Conservation (phyloP, 2,797 vertebrate genomes). For the Ptychobarbus kaznakovi region DNA sequence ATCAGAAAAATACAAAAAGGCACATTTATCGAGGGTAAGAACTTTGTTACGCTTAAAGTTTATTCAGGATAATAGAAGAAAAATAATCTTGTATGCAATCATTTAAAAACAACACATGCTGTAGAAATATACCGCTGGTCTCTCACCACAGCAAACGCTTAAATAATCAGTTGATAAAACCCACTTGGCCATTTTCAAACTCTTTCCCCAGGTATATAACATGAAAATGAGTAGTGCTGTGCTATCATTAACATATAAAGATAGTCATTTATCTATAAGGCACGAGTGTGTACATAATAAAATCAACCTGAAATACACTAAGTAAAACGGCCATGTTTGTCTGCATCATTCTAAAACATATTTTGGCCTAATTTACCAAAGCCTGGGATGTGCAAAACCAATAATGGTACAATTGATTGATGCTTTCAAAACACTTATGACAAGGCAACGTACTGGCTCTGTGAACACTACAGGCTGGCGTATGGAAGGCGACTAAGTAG, state of each 20-base stretch:
- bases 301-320: constrained; percentile 54
- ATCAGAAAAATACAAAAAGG: constrained; percentile 73
- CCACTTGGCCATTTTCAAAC: constrained; percentile 56
- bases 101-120: constrained; percentile 57
- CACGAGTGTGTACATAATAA: constrained; percentile 77
- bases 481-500: constrained; percentile 18
- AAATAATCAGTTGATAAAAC: constrained; percentile 78
- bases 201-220: constrained; percentile 72
- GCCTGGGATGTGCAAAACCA: constrained; percentile 39
- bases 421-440: not conserved
- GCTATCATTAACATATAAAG: constrained; percentile 74
- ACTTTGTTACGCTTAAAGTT: constrained; percentile 66
- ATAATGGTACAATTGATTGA: constrained; percentile 18
- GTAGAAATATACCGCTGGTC: constrained; percentile 67
- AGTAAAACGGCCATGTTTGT: constrained; percentile 62
- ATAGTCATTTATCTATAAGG: constrained; percentile 76
- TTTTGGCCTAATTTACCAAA: constrained; percentile 57
- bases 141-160: constrained; percentile 76
- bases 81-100: constrained; percentile 69
- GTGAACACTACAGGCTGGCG: constrained; percentile 12
- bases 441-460: constrained; percentile 40
- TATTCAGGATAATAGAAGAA: constrained; percentile 65
- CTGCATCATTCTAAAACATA: constrained; percentile 54
- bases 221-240: constrained; percentile 73
- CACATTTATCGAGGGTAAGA: constrained; percentile 71